A percentile compares a stretch with the other conserved stretches of the same genome.
Evolutionary conservation across 2,888 invertebrate genomes (phyloP).

Genomic region (Xanthia togata): DNA sequence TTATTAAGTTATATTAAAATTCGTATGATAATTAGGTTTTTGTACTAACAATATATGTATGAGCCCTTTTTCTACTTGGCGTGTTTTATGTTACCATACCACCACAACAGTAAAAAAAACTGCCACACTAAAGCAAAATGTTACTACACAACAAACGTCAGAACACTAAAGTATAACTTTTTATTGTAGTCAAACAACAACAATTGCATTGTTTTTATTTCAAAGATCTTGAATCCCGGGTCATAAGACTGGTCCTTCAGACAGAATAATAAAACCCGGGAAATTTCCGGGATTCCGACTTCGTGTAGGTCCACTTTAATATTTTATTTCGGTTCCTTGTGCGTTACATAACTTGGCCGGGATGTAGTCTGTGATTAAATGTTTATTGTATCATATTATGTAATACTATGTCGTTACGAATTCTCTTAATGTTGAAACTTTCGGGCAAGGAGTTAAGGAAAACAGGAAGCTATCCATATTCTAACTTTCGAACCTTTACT

Average conservation of each 20-base stretch:
- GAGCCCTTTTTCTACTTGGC: background rate
- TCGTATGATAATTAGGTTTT: background rate
- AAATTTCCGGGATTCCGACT: slow-evolving; percentile 39
- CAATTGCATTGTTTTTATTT: slow-evolving; percentile 50
- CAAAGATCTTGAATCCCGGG: slow-evolving; percentile 8
- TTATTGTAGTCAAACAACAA: slow-evolving; percentile 30
- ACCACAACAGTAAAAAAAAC: slow-evolving; percentile 9
- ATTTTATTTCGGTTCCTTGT: slow-evolving; percentile 57
- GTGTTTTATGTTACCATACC: background rate
- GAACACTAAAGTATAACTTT: slow-evolving; percentile 19
- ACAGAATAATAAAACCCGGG: slow-evolving; percentile 60
- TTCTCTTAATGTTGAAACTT: slow-evolving; percentile 54
- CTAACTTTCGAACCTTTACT: slow-evolving; percentile 11
- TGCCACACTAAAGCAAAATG: background rate
- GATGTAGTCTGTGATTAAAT: slow-evolving; percentile 57
- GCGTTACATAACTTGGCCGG: slow-evolving; percentile 35
- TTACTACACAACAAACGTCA: slow-evolving; percentile 1
- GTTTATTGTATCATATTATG: slow-evolving; percentile 55
- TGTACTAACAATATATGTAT: background rate
- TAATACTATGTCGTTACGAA: slow-evolving; percentile 43
- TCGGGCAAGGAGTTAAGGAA: slow-evolving; percentile 13
- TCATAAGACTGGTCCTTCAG: slow-evolving; percentile 47
- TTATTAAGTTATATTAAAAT: background rate
- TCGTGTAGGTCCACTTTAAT: slow-evolving; percentile 44
- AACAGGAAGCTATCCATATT: slow-evolving; percentile 31